Evolutionary conservation across 2,113 vertebrate species (phyloP).

Genomic region (Labeo catla): DNA sequence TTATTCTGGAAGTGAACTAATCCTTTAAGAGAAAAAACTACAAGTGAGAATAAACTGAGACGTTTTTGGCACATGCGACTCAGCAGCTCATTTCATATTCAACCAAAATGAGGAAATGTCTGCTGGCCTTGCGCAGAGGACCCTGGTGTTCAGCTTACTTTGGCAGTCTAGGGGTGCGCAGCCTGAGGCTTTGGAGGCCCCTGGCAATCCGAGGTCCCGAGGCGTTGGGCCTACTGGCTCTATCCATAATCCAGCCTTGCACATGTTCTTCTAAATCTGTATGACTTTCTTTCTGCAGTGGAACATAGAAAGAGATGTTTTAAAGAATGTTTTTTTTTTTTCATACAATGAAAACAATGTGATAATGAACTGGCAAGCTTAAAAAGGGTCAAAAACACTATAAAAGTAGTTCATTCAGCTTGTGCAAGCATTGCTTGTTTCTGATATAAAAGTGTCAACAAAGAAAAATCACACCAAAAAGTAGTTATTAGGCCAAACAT

Average conservation of each 20-base stretch:
- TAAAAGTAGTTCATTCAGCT: neutral
- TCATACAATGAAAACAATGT: neutral
- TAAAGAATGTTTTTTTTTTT: neutral
- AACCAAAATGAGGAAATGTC: neutral
- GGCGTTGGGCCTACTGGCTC: conserved; percentile 11
- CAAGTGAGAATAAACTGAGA: conserved; percentile 13
- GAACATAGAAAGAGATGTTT: neutral
- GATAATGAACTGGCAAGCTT: neutral
- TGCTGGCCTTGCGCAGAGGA: conserved; percentile 13
- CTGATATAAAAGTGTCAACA: neutral
- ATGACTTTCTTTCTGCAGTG: conserved; percentile 6
- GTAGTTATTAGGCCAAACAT: neutral
- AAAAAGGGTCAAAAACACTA: neutral
- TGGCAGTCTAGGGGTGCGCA: conserved; percentile 27
- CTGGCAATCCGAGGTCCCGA: conserved; percentile 17
- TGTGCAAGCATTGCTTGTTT: neutral
- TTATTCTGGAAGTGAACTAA: too few species aligned
- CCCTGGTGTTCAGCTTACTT: conserved; percentile 30
- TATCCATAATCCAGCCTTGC: conserved; percentile 17
- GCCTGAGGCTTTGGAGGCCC: conserved; percentile 33
- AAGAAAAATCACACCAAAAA: neutral
- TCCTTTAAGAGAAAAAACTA: neutral
- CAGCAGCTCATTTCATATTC: conserved; percentile 3
- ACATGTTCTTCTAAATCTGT: neutral
- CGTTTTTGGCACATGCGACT: conserved; percentile 13